phyloP scores from a whole-genome alignment of 2,797 vertebrate genomes.

The Mormyrops boulengeri region DNA sequence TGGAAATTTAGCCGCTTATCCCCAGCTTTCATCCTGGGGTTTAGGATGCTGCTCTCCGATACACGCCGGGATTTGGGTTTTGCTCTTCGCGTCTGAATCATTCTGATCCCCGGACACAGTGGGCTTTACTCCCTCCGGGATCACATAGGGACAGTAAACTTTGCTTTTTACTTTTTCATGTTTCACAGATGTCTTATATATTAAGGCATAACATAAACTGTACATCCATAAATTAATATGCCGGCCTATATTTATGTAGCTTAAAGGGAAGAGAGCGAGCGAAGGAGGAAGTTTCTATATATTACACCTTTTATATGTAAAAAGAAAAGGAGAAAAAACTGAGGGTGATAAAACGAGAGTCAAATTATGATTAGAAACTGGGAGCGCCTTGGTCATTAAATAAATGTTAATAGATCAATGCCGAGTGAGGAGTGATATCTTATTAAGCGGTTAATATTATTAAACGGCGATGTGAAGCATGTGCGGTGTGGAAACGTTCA shows the following conservation, averaged over 20 bases:
- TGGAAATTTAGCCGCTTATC: background rate
- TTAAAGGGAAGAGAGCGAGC: background rate
- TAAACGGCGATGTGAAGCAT: background rate
- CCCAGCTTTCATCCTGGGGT: background rate
- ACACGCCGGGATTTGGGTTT: background rate
- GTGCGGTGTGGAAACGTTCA: background rate
- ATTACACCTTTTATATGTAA: background rate
- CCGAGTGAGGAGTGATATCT: background rate
- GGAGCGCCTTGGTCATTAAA: background rate
- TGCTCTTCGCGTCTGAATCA: background rate
- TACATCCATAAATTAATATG: background rate
- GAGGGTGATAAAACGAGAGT: background rate
- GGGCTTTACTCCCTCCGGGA: background rate
- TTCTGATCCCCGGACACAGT: background rate
- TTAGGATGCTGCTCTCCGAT: background rate
- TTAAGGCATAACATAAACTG: background rate
- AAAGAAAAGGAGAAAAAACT: background rate
- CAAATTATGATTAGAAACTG: background rate
- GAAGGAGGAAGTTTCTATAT: background rate
- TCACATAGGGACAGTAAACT: background rate
- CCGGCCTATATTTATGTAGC: background rate
- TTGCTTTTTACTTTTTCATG: background rate
- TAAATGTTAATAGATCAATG: background rate
- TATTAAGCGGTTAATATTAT: background rate
- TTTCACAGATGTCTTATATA: background rate